Evolutionary conservation across 1,140 invertebrate species (phyloP).

Genomic region (Euglossa dilemma): DNA sequence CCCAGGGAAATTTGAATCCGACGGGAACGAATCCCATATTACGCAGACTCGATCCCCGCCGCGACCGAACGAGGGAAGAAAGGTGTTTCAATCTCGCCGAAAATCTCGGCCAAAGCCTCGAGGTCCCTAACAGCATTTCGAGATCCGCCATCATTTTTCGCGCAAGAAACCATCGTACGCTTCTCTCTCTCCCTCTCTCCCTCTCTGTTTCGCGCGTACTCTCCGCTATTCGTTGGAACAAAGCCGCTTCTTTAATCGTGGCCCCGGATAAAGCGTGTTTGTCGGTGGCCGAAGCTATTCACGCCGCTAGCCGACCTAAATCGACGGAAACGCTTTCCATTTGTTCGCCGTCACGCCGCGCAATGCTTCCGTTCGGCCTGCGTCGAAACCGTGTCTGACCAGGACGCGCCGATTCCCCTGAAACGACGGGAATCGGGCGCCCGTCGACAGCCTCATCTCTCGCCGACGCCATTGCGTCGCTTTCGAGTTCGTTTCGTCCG

Average conservation of each 20-base stretch:
- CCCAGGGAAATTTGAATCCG: not conserved
- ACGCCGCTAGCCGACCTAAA: slow-evolving; percentile 24
- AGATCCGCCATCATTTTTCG: not conserved
- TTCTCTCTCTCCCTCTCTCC: not conserved
- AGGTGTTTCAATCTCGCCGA: slow-evolving; percentile 9
- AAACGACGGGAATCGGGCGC: not conserved
- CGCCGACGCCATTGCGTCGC: not conserved
- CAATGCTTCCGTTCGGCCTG: not conserved
- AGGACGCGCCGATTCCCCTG: not conserved
- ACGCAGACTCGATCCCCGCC: not conserved
- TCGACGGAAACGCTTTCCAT: slow-evolving; percentile 42
- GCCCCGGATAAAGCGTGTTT: slow-evolving; percentile 31
- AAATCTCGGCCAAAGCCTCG: slow-evolving; percentile 4
- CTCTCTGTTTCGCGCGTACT: too few species aligned
- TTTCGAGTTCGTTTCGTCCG: not conserved
- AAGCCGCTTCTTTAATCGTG: slow-evolving; percentile 43
- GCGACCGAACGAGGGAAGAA: not conserved
- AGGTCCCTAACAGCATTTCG: not conserved
- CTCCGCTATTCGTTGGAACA: slow-evolving; percentile 14
- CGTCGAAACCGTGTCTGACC: slow-evolving; percentile 7
- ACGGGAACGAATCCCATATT: not conserved
- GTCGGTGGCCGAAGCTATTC: slow-evolving; percentile 16
- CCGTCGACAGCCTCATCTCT: not conserved
- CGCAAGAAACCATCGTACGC: not conserved
- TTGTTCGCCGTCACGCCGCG: not conserved